Base-by-base conservation (phyloP, 2,888 invertebrate genomes). In the Acrobasis suavella region DNA sequence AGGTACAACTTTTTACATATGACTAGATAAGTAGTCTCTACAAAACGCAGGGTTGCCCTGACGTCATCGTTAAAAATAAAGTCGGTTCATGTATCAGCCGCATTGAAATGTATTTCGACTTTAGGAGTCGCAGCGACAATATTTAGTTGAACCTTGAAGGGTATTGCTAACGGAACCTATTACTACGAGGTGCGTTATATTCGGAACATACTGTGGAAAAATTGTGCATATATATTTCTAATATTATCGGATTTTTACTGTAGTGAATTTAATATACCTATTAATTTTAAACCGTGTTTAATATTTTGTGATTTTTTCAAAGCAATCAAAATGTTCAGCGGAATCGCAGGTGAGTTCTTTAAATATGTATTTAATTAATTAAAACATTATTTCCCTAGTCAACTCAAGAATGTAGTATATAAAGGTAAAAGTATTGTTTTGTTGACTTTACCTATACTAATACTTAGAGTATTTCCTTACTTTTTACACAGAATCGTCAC, bases 41-140 rank as follows among this genome's bases (percentile, higher is more conserved):
- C 82, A 63, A 85, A 87, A 88, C 89, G 87, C 76, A 63, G 16
- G 60, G 62, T 60, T 46, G 58, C 62, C 67, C 77, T 87, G 83
- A 87, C 87, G 89, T 89, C 87, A 88, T 76, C 73, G 81, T 78
- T 83, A 87, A 86, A 89, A 87, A 87, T 90, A 90, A 67, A 72
- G 72, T 63, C 74, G 75, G 77, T 77, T 77, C 79, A 73, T 72
- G 71, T 78, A 78, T 70, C 78, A 73, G 72, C 68, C 72, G 68
- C 72, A 74, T 73, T 77, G 71, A 76, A 72, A 69, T 72, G 72
- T 66, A 69, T 69, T 67, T 78, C 72, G 76, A 76, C 77, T 77
- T 75, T 71, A 72, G 67, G 64, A 52, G 62, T 51, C 59, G 71
- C 72, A 64, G 73, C 72, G 72, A 72, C 70, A 70, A 74, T 75